Conservation (phyloP, 2,888 invertebrate genomes). For the Hecatera dysodea region DNA sequence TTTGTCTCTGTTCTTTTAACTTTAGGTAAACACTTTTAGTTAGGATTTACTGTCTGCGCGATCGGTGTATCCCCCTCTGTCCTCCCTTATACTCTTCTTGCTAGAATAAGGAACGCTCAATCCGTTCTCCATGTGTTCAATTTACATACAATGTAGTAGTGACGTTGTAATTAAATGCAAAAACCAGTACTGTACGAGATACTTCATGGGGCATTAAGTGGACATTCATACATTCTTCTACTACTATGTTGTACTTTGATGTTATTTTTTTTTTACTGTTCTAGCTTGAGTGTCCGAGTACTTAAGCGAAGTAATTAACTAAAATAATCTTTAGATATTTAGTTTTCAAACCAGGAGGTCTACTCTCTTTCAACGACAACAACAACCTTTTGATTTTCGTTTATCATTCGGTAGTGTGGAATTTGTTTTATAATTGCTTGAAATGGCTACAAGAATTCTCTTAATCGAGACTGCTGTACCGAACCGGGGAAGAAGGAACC, state of each 20-base stretch:
- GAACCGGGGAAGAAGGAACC: too few relatives aligned
- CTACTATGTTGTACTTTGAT: conserved; percentile 12
- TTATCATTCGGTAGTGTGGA: too few relatives aligned
- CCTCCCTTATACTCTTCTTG: not conserved
- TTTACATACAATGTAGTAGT: conserved; percentile 8
- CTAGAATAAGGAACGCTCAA: not conserved
- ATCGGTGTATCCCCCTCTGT: not conserved
- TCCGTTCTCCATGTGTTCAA: not conserved
- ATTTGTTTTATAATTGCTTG: too few relatives aligned
- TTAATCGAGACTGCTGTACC: too few relatives aligned
- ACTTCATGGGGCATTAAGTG: conserved; percentile 16
- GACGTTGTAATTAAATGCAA: conserved; percentile 8
- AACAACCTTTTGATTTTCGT: too few relatives aligned
- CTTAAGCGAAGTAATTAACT: not conserved
- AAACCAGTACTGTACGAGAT: conserved; percentile 9
- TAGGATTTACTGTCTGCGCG: not conserved
- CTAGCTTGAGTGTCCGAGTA: not conserved
- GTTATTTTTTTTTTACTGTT: conserved; percentile 5
- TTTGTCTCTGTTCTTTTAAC: too few relatives aligned
- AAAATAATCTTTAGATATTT: too few relatives aligned
- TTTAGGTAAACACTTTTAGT: too few relatives aligned
- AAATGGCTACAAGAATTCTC: too few relatives aligned
- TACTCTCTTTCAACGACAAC: too few relatives aligned
- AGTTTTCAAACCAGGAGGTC: too few relatives aligned
- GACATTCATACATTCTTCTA: conserved; percentile 21